Percentiles rank a stretch among this genome's conserved stretches.
These are phyloP conservation scores for Dryococelus australis DNA, from an alignment of 2,888 invertebrate genomes.

Conservation along the genomic window DNA sequence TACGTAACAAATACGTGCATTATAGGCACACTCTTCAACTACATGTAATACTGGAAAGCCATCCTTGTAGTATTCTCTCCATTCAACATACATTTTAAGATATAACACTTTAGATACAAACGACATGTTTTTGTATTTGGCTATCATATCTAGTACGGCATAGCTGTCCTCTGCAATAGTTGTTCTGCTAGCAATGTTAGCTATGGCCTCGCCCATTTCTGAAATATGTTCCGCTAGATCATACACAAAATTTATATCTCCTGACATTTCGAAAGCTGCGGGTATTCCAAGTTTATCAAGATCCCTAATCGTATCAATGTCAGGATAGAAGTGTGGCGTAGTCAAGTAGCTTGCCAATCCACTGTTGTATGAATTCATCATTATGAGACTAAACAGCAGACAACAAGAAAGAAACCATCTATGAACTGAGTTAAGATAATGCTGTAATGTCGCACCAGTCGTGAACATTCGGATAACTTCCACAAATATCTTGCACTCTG, in stretches of 20 bases:
- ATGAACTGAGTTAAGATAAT: not conserved
- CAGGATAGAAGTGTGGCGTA: not conserved
- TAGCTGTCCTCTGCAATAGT: not conserved
- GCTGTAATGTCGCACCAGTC: not conserved
- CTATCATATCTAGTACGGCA: not conserved
- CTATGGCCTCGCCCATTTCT: not conserved
- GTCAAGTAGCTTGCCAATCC: not conserved
- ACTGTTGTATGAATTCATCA: not conserved
- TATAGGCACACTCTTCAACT: not conserved
- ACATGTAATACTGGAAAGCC: not conserved
- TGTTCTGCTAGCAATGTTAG: not conserved
- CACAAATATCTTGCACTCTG: not conserved
- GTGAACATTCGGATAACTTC: not conserved
- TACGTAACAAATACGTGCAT: not conserved
- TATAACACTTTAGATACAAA: not conserved
- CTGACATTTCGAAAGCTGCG: not conserved
- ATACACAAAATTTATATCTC: not conserved
- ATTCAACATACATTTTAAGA: not conserved
- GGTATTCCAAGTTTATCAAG: not conserved
- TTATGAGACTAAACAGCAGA: not conserved
- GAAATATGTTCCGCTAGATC: not conserved
- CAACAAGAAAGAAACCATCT: not conserved
- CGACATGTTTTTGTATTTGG: not conserved
- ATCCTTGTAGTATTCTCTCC: not conserved
- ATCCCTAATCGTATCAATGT: not conserved